Evolutionary conservation across 2,113 vertebrate genomes (phyloP), one percentile per base, ranked within the genome.

Genomic region (Tragulus kanchil): DNA sequence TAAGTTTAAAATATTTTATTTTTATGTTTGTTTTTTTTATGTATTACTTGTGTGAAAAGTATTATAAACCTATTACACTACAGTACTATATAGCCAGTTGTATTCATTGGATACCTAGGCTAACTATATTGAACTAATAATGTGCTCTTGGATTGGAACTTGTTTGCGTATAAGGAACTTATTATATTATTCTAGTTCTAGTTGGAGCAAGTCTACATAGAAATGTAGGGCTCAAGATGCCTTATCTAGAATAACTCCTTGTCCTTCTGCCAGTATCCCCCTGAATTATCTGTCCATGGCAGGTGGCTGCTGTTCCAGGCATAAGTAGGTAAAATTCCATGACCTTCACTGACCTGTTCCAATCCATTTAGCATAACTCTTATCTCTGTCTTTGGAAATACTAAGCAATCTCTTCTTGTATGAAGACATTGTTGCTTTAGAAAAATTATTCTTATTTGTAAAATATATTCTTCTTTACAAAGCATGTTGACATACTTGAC

Each of bases 401-500:
- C 26, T 25, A 95, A 28, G n/a, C 15, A 45, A 16, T 48, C 11
- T 86, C 54, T 23, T 25, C 64, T 71, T 54, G 3, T 52, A 48
- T 82, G 61, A 93, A 89, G 67, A 84, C 23, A 15, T 56, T 75
- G 21, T 77, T 45, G 42, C 12, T 93, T 90, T 21, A 75, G 93
- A 54, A 71, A n/a, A 85, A 21, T 21, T 16, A 48, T 65, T 92
- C 75, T 65, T 25, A 78, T 82, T 82, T 95, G 36, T 42, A 73
- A 58, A 97, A 59, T 8, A 28, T 56, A 52, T 67, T 85, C 42
- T 14, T 9, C 23, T 90, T 79, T 90, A 5, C 13, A 69, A 36
- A 88, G 23, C 77, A 61, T 36, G 56, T 89, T 54, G 50, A 52
- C 3, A 0, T 45, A 31, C 42, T 71, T 81, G 85, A 36, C 48